Conservation (phyloP, 2,888 invertebrate species). For the Micoletzkya japonica region DNA sequence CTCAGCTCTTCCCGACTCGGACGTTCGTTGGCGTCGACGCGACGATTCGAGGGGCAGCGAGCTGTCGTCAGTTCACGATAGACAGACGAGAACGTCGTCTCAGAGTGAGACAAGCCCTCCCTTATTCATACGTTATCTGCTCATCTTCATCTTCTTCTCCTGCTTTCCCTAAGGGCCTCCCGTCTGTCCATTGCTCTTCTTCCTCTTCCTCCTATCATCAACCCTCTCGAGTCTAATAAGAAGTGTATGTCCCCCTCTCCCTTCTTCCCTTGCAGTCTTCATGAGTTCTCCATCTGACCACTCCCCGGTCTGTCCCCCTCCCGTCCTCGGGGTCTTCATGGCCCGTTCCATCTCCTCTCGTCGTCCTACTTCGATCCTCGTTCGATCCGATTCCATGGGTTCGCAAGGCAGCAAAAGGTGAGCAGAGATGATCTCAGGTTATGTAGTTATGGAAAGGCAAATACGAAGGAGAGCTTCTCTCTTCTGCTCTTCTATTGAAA, state of each 20-base stretch:
- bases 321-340: slow-evolving; percentile 43
- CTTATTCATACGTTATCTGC: background rate
- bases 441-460: background rate
- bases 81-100: slow-evolving; percentile 6
- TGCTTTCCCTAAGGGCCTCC: background rate
- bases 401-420: background rate
- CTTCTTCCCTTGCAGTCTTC: slow-evolving; percentile 31
- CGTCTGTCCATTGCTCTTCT: background rate
- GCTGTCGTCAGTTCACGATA: slow-evolving; percentile 4
- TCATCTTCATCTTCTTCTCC: background rate
- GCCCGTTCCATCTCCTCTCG: slow-evolving; percentile 27
- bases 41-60: slow-evolving; percentile 22
- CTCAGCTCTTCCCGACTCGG: background rate
- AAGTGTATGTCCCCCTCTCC: background rate
- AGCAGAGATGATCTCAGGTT: background rate
- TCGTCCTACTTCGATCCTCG: slow-evolving; percentile 11
- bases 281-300: slow-evolving; percentile 33
- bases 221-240: background rate
- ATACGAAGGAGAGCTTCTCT: background rate
- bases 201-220: slow-evolving; percentile 3
- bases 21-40: slow-evolving; percentile 8
- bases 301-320: slow-evolving; percentile 36
- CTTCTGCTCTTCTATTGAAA: background rate
- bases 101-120: background rate
- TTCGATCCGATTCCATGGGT: slow-evolving; percentile 8